These are phyloP conservation scores for Acronicta aceris DNA, from an alignment of 2,888 invertebrate species.

Conservation along the genomic window DNA sequence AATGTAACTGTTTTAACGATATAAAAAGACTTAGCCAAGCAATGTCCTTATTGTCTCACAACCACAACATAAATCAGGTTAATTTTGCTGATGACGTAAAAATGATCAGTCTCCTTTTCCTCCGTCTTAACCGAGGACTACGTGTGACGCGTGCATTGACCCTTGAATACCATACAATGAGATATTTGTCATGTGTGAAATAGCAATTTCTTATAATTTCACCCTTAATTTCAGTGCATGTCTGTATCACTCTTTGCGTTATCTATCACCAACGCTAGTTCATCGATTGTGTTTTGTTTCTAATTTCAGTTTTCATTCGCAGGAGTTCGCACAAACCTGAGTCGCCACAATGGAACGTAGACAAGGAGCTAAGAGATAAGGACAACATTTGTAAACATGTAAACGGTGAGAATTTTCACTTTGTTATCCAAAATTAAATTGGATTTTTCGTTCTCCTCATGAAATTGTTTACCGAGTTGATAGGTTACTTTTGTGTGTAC, in stretches of 20 bases:
- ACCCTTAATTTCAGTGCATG: slow-evolving; percentile 30
- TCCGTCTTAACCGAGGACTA: slow-evolving; percentile 75
- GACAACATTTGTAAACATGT: slow-evolving; percentile 79
- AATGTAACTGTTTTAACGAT: slow-evolving; percentile 23
- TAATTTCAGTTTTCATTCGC: slow-evolving; percentile 70
- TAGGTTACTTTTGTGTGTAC: background rate
- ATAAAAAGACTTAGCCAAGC: slow-evolving; percentile 27
- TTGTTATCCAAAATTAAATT: slow-evolving; percentile 14
- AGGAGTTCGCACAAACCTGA: slow-evolving; percentile 83
- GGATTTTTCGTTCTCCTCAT: slow-evolving; percentile 11
- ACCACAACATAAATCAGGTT: slow-evolving; percentile 72
- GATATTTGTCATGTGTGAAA: slow-evolving; percentile 77
- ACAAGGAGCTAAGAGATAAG: slow-evolving; percentile 80
- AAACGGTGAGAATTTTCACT: slow-evolving; percentile 78
- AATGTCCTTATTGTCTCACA: slow-evolving; percentile 50
- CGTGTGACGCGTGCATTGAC: slow-evolving; percentile 78
- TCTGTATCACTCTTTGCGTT: slow-evolving; percentile 19
- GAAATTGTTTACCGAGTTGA: slow-evolving; percentile 9
- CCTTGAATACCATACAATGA: slow-evolving; percentile 78
- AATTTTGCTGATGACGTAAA: slow-evolving; percentile 82
- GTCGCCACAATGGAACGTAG: slow-evolving; percentile 82
- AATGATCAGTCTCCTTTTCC: slow-evolving; percentile 62
- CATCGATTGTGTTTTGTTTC: slow-evolving; percentile 57
- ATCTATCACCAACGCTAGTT: slow-evolving; percentile 25
- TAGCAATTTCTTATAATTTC: slow-evolving; percentile 59